Conservation (phyloP, 2,113 vertebrate genomes). For the Pristiophorus japonicus region DNA sequence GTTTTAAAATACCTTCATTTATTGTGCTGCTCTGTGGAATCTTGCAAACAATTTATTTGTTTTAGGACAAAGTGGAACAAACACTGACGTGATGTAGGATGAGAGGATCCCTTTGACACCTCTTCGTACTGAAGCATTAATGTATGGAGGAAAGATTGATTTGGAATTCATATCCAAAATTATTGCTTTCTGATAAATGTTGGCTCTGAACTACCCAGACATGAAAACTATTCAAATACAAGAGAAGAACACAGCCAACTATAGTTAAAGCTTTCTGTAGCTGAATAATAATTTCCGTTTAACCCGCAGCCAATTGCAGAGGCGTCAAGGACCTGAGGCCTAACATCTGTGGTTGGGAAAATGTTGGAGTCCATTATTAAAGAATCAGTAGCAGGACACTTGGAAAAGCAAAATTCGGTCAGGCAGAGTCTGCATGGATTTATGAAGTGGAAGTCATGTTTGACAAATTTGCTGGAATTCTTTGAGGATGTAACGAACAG, state of each 20-base stretch:
- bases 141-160: neutral
- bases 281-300: neutral
- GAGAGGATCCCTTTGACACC: neutral
- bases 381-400: too few species aligned
- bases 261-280: neutral
- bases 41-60: neutral
- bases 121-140: neutral
- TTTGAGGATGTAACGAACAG: too few species aligned
- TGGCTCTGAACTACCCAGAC: neutral
- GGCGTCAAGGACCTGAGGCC: neutral
- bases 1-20: neutral
- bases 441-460: too few species aligned
- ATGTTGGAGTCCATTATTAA: too few species aligned
- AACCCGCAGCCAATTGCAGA: neutral
- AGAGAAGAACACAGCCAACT: neutral
- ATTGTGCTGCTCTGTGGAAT: neutral
- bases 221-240: neutral
- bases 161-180: neutral
- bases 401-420: too few species aligned
- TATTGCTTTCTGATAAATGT: neutral
- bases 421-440: too few species aligned
- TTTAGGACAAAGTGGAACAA: neutral
- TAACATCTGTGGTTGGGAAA: too few species aligned
- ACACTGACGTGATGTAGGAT: neutral
- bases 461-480: too few species aligned